A percentile compares a stretch with the other conserved stretches of the same genome.
Evolutionary conservation across 2,797 vertebrate species (phyloP).

Genomic region (Neopelma chrysocephalum): DNA sequence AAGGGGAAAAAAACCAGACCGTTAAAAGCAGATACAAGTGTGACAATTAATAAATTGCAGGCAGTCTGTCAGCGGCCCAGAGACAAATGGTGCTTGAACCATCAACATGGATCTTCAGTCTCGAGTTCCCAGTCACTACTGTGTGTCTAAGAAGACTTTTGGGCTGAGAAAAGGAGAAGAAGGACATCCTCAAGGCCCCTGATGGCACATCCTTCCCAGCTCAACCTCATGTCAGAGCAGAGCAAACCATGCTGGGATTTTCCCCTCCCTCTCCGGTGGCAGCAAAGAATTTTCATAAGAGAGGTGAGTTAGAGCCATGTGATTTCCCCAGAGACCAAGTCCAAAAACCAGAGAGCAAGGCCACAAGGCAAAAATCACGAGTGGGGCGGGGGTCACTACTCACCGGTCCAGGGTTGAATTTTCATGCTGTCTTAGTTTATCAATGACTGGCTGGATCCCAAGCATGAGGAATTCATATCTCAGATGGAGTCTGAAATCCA

Average conservation of each 20-base stretch:
- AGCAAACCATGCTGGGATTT: neutral
- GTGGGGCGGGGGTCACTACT: slow-evolving; percentile 1
- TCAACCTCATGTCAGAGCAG: fast-evolving
- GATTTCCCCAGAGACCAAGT: neutral
- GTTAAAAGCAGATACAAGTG: neutral
- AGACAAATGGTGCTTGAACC: neutral
- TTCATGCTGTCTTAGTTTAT: slow-evolving; percentile 95
- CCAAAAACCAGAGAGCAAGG: neutral
- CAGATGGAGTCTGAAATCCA: slow-evolving; percentile 97
- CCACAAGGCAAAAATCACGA: neutral
- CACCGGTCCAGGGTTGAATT: slow-evolving; percentile 96
- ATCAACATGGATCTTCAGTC: neutral
- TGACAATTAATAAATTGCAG: neutral
- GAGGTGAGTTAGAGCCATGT: neutral
- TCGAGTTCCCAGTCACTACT: neutral
- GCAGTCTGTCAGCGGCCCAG: neutral
- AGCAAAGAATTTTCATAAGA: neutral
- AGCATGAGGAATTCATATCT: slow-evolving; percentile 98
- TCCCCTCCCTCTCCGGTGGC: neutral
- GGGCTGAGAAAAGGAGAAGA: neutral
- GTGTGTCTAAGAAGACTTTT: neutral
- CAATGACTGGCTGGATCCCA: slow-evolving; percentile 97
- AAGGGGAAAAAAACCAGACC: neutral
- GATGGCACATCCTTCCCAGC: neutral
- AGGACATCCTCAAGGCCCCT: neutral